Evolutionary conservation across 2,888 invertebrate genomes (phyloP), one percentile per base, ranked within the genome.

Genomic region (Mylabris sibirica): DNA sequence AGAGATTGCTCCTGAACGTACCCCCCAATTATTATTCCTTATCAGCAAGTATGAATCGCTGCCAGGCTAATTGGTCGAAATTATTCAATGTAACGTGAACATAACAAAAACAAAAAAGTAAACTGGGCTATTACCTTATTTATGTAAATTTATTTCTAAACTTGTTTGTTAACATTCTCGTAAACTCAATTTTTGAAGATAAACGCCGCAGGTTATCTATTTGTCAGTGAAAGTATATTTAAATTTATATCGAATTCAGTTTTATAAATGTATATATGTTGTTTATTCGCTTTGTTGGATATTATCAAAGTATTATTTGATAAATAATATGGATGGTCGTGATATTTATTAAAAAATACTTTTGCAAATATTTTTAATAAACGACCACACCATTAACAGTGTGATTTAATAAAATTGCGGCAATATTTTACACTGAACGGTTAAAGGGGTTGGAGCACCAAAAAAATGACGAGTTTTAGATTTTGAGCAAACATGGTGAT

Each of bases 391-490:
- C 17, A 20, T 20, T 49, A 49, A 49, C 49, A 11, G 49, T 20
- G 20, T 49, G 49, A 49, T 49, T 49, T 49, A 49, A 49, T 20
- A 9, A 49, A 49, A 49, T 49, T 49, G 20, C 20, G 49, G 49
- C 9, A 49, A 49, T 49, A 49, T 49, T 49, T 49, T 11, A 49
- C 11, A 9, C 9, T 30, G 6, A 20, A 49, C 11, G 49, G 49
- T 20, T 20, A 20, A 49, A 20, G 49, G 49, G 44, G 38, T n/a
- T 44, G 49, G 20, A 30, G 30, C 30, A n/a, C 30, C 5, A 8
- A 30, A 49, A 49, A 49, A 49, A 49, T 49, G 49, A 49, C 49
- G 20, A 49, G 9, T 49, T 49, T 49, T 49, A 20, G 49, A 49
- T 49, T 49, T 49, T 49, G 20, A 20, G 6, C 49, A 49, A 49